These are phyloP conservation scores for Parauchenoglanis punctatus DNA, from an alignment of 2,797 vertebrate genomes.

Conservation along the genomic window DNA sequence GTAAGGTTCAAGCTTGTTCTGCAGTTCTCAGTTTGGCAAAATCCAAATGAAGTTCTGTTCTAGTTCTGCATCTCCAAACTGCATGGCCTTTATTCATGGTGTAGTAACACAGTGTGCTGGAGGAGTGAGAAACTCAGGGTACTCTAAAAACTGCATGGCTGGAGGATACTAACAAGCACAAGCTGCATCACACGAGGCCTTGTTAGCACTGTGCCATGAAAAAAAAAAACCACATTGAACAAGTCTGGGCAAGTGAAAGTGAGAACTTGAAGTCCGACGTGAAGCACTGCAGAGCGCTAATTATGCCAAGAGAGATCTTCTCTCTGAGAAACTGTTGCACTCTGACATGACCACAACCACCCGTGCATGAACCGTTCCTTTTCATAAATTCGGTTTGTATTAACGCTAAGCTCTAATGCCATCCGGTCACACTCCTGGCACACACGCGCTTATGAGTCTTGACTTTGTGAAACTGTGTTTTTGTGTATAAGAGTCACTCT, in stretches of 20 bases:
- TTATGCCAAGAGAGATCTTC: not conserved
- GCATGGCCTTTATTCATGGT: not conserved
- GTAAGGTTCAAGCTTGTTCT: not conserved
- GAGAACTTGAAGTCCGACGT: slow-evolving; percentile 6
- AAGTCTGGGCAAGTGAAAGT: not conserved
- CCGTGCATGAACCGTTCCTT: not conserved
- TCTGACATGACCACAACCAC: not conserved
- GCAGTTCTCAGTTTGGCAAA: not conserved
- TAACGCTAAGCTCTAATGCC: not conserved
- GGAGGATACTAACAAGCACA: not conserved
- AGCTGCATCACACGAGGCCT: slow-evolving; percentile 7
- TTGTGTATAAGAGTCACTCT: not conserved
- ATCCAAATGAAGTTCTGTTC: not conserved
- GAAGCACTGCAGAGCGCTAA: not conserved
- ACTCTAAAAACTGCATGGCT: not conserved
- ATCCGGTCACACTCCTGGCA: not conserved
- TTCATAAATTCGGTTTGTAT: not conserved
- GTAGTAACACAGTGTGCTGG: not conserved
- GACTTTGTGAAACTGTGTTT: too few species aligned
- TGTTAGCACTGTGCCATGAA: not conserved
- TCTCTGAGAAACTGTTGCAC: not conserved
- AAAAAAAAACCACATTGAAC: not conserved
- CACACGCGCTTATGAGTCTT: not conserved
- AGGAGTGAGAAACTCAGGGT: not conserved
- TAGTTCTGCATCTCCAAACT: not conserved